Percentiles rank a stretch among this genome's conserved stretches.
Evolutionary conservation across 2,888 invertebrate genomes (phyloP).

Genomic region (Trissonchulus sp.): DNA sequence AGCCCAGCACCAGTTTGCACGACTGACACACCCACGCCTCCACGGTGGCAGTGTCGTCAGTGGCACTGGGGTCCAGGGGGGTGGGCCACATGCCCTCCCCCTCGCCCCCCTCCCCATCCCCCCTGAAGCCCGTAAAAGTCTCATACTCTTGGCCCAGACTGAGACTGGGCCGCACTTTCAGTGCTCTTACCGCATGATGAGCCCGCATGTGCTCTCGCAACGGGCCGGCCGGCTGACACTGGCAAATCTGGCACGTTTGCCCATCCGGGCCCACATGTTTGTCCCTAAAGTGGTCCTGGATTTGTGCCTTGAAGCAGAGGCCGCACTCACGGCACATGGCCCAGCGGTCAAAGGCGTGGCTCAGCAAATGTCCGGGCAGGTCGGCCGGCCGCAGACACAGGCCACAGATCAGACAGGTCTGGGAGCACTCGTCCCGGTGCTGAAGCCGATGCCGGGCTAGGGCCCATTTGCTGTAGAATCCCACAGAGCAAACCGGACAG

Average conservation of each 20-base stretch:
- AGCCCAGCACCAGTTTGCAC: background rate
- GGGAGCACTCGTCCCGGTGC: background rate
- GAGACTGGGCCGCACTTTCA: background rate
- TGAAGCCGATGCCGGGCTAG: background rate
- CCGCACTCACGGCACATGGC: slow-evolving; percentile 31
- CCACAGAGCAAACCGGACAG: background rate
- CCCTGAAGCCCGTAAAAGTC: background rate
- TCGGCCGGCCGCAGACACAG: background rate
- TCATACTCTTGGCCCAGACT: background rate
- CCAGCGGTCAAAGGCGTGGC: slow-evolving; percentile 25
- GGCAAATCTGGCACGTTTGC: background rate
- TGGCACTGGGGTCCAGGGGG: background rate
- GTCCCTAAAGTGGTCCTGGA: background rate
- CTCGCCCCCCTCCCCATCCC: background rate
- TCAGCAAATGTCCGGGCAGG: background rate
- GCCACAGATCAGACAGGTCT: background rate
- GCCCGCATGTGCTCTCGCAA: background rate
- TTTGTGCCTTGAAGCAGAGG: slow-evolving; percentile 25
- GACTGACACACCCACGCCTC: background rate
- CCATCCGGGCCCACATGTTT: background rate
- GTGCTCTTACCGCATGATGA: background rate
- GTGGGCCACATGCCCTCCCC: background rate
- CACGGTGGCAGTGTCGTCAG: background rate
- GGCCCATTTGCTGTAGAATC: background rate
- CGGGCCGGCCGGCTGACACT: background rate